phyloP scores from a whole-genome alignment of 1,140 invertebrate species.

The Onthophagus taurus region DNA sequence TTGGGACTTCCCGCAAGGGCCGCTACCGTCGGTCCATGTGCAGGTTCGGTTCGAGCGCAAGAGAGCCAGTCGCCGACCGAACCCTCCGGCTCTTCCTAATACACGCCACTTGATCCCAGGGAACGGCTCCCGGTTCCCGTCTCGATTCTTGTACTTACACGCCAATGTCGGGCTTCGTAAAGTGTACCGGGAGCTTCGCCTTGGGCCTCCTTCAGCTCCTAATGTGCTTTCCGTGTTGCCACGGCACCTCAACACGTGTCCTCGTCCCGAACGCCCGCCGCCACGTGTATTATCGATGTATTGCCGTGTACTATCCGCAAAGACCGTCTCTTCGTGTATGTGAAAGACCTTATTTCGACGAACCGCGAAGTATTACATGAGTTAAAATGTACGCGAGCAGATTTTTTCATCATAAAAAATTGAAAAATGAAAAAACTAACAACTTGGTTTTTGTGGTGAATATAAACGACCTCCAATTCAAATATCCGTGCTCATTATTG shows the following conservation, averaged over 20 bases:
- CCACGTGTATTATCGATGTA: conserved; percentile 36
- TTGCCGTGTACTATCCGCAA: conserved; percentile 32
- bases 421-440: no score
- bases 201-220: conserved; percentile 21
- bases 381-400: conserved; percentile 15
- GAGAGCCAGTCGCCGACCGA: not conserved
- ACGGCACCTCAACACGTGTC: conserved; percentile 35
- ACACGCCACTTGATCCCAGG: not conserved
- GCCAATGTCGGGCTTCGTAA: conserved; percentile 24
- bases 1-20: no score
- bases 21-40: no score
- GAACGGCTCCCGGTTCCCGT: conserved; percentile 3
- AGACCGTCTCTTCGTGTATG: conserved; percentile 24
- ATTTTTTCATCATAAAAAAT: conserved; percentile 17
- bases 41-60: no score
- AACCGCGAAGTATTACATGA: conserved; percentile 28
- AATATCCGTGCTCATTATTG: no score
- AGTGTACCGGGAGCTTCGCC: conserved; percentile 25
- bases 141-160: conserved; percentile 26
- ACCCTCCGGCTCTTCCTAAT: not conserved
- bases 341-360: conserved; percentile 27
- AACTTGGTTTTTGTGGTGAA: no score
- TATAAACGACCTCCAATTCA: no score
- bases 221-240: conserved; percentile 36
- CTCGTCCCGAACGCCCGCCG: conserved; percentile 16